Evolutionary conservation across 2,113 vertebrate species (phyloP), one percentile per base, ranked within the genome.

Genomic region (Oceanites oceanicus): DNA sequence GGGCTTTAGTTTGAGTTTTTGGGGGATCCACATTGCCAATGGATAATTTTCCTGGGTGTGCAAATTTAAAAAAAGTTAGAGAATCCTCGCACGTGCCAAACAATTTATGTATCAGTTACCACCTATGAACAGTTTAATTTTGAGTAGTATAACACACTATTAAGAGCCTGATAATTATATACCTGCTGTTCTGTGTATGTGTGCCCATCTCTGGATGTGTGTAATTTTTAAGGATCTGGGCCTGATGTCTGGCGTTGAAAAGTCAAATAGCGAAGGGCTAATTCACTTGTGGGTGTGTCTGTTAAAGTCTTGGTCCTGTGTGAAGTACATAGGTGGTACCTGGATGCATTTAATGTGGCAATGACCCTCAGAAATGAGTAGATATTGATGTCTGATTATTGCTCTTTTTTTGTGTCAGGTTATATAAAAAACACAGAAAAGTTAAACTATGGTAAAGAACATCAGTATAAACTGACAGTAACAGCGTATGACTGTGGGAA

Each of bases 401-500:
- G 45, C 15, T 27, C 45, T 55, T 15, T 36, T 61, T 13, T 36
- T 25, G 67, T 80, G 38, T 70, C 97, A 99, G 99, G 99, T 92
- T 99, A 99, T 32, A 99, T 99, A 92, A 99, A 98, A 96, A 99
- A 99, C 98, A 99, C 99, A 8, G 99, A 99, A 92, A 99, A 99
- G 95, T 97, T 99, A 50, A 99, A 96, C 97, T 99, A 99, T 19
- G 98, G 98, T 85, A 99, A 99, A 88, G 99, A 99, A 42, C 99
- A 97, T 76, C 99, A 99, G 96, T 99, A 99, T 73, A 99, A 99
- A 96, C 98, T 99, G 96, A 99, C 99, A 0, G 99, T 99, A 94
- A 99, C 99, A 0, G 99, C 99, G 15, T 99, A 99, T 44, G 99
- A 99, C 97, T 99, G 99, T 29, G 99, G 99, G 76, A 99, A 99